phyloP scores from a whole-genome alignment of 2,113 vertebrate genomes.

The Zosterops hypoxanthus region DNA sequence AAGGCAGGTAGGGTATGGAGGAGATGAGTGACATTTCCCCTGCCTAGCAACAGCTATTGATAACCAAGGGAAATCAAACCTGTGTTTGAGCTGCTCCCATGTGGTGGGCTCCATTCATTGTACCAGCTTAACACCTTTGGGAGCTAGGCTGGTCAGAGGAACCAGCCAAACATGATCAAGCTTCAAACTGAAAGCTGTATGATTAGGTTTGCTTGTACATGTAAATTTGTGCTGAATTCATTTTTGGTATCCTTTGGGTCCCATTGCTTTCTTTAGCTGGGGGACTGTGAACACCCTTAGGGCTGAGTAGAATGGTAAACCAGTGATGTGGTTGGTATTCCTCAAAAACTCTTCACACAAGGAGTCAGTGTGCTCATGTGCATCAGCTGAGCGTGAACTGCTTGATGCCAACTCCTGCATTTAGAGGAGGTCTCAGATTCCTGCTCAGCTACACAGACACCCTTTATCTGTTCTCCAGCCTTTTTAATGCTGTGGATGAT shows the following conservation, averaged over 20 bases:
- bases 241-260: not conserved
- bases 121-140: not conserved
- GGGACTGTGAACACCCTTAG: accelerated
- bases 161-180: not conserved
- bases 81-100: not conserved
- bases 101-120: not conserved
- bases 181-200: not conserved
- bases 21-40: not conserved
- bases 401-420: not conserved
- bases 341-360: not conserved
- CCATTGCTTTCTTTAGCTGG: not conserved
- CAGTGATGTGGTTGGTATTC: not conserved
- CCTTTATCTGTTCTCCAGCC: not conserved
- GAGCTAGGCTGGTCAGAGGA: not conserved
- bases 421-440: not conserved
- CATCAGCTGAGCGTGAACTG: not conserved
- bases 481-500: constrained; percentile 13
- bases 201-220: not conserved
- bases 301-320: not conserved
- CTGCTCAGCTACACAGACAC: not conserved
- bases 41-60: not conserved
- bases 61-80: not conserved
- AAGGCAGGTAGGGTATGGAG: not conserved
- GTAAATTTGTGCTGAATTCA: not conserved
- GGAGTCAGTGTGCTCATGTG: not conserved